A percentile compares a stretch with the other conserved stretches of the same genome.
These are phyloP conservation scores for Phalacrocorax pelagicus DNA, from an alignment of 2,113 vertebrate genomes.

Conservation along the genomic window DNA sequence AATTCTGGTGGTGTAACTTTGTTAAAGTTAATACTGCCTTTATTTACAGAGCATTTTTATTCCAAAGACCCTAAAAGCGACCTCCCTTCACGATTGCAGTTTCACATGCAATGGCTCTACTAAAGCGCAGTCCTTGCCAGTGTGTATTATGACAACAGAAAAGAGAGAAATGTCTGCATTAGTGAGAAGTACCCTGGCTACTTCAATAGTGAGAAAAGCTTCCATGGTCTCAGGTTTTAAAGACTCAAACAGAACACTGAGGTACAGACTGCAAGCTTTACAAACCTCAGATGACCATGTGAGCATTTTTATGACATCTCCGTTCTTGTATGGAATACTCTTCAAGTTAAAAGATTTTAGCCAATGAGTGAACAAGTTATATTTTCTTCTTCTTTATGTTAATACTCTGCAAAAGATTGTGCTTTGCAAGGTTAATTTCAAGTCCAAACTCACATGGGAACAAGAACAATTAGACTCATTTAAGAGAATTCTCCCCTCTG, in stretches of 20 bases:
- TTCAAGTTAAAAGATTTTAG: background rate
- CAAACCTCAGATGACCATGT: background rate
- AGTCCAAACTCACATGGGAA: constrained; percentile 35
- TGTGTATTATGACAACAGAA: background rate
- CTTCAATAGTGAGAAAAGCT: background rate
- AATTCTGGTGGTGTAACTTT: background rate
- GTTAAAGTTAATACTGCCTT: background rate
- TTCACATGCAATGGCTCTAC: background rate
- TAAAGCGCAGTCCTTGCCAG: background rate
- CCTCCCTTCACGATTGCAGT: background rate
- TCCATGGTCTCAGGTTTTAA: background rate
- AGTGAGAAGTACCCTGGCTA: background rate
- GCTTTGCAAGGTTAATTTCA: constrained; percentile 28
- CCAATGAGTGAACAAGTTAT: background rate
- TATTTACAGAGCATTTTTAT: background rate
- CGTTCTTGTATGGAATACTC: background rate
- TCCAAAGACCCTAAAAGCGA: background rate
- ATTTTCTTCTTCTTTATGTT: background rate
- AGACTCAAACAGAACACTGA: background rate
- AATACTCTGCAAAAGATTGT: background rate
- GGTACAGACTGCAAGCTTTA: background rate
- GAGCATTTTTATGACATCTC: background rate
- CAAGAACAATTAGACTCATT: constrained; percentile 34
- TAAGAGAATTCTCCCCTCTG: constrained; percentile 35
- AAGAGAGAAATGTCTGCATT: background rate